Percentiles rank a stretch among this genome's conserved stretches.
phyloP scores from a whole-genome alignment of 2,797 vertebrate species.

The Pangasius sanitwongsei region DNA sequence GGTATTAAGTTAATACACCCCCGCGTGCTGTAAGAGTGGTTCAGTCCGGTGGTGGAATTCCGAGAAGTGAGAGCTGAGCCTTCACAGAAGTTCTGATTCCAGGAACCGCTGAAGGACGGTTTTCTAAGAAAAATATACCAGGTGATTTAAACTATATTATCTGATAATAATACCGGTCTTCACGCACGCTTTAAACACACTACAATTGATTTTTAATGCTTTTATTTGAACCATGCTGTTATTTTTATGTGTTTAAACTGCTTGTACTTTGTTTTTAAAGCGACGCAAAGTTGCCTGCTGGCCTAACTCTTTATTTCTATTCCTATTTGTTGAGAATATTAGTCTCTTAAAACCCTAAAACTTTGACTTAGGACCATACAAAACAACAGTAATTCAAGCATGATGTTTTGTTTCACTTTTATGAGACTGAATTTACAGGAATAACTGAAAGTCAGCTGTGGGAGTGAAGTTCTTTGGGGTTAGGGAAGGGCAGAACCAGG shows the following conservation, averaged over 20 bases:
- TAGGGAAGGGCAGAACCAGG: neutral
- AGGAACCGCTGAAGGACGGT: conserved; percentile 93
- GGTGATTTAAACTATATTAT: conserved; percentile 79
- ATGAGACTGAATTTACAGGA: too few species aligned
- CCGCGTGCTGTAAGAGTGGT: conserved; percentile 76
- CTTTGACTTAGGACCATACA: neutral
- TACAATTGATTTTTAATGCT: accelerated
- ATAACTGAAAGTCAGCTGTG: neutral
- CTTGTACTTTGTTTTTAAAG: neutral
- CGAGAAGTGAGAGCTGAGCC: conserved; percentile 92
- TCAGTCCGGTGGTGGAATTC: conserved; percentile 88
- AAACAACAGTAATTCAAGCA: neutral
- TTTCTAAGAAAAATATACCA: conserved; percentile 99
- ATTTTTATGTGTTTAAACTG: neutral
- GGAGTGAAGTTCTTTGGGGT: neutral
- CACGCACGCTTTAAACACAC: neutral
- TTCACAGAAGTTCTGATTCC: conserved; percentile 98
- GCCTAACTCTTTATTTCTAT: neutral
- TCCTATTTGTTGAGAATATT: neutral
- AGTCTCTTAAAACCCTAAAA: neutral
- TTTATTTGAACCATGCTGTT: neutral
- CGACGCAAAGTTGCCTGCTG: neutral
- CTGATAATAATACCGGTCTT: neutral
- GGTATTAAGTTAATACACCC: conserved; percentile 61
- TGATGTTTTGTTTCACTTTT: neutral